Conservation (phyloP, 2,888 invertebrate species). For the Caenorhabditis panamensis region DNA sequence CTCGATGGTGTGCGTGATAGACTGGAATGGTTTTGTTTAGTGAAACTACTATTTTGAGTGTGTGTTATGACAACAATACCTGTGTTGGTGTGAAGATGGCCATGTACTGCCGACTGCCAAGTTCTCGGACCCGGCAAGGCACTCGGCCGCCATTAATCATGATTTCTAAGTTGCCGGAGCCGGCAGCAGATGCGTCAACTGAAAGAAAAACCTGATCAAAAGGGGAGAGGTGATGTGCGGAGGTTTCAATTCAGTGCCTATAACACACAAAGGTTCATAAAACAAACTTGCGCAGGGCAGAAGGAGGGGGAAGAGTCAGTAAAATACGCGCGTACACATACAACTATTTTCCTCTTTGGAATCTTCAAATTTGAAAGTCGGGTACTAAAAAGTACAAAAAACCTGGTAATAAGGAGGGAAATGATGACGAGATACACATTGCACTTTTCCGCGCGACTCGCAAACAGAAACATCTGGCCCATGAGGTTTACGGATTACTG, state of each 20-base stretch:
- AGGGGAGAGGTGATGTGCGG: neutral
- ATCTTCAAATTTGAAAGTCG: conserved; percentile 15
- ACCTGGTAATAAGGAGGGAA: too few species aligned
- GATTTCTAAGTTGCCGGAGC: conserved; percentile 95
- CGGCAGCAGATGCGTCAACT: conserved; percentile 97
- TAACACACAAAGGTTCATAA: neutral
- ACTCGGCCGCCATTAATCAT: conserved; percentile 95
- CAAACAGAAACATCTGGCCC: conserved; percentile 40
- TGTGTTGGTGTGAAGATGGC: conserved; percentile 95
- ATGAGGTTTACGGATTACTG: conserved; percentile 16
- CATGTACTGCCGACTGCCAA: conserved; percentile 89
- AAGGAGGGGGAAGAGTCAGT: neutral
- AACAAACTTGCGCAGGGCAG: conserved; percentile 18
- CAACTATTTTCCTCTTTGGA: conserved; percentile 27
- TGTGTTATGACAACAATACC: conserved; percentile 35
- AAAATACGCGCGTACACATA: conserved; percentile 24
- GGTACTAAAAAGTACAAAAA: too few species aligned
- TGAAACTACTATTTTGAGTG: neutral
- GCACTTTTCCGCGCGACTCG: conserved; percentile 3
- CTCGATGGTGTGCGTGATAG: conserved; percentile 90
- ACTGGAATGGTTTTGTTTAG: conserved; percentile 82
- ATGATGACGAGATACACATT: too few species aligned
- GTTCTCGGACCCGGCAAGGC: conserved; percentile 91
- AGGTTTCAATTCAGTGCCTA: too few species aligned
- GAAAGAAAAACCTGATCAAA: conserved; percentile 70